A percentile compares a stretch with the other conserved stretches of the same genome.
These are phyloP conservation scores for Syncerus caffer DNA, from an alignment of 2,797 vertebrate species.

Conservation along the genomic window DNA sequence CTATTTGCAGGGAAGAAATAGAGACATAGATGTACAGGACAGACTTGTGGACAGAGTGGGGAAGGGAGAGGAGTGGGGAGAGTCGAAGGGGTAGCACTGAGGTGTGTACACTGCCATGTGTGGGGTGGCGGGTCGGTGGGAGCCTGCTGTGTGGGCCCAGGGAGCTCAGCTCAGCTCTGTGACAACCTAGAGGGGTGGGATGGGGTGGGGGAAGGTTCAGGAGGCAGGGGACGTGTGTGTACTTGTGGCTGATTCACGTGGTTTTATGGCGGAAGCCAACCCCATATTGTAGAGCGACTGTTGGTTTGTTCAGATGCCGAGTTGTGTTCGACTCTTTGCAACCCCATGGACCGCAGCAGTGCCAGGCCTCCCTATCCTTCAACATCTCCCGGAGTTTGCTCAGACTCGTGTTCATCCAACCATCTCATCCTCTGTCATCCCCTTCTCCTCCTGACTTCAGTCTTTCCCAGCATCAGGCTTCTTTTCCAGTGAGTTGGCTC, in stretches of 20 bases:
- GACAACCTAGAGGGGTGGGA: neutral
- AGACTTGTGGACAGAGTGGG: neutral
- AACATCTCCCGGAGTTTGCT: neutral
- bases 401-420: no score
- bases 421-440: neutral
- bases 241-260: neutral
- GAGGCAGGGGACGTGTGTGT: neutral
- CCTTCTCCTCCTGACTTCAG: neutral
- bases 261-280: no score
- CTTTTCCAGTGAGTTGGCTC: neutral
- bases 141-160: neutral
- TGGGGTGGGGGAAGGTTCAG: neutral
- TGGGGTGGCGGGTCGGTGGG: fast-evolving
- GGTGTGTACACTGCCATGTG: no score
- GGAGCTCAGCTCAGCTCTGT: neutral
- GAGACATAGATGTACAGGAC: neutral
- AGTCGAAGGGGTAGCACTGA: neutral
- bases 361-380: neutral
- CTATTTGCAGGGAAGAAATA: neutral
- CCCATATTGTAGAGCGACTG: neutral
- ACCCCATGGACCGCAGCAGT: no score
- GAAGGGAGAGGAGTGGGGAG: neutral
- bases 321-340: fast-evolving
- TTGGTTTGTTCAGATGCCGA: neutral
- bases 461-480: neutral